Conservation (phyloP, 2,888 invertebrate species). For the Nipponacmea schrenckii region DNA sequence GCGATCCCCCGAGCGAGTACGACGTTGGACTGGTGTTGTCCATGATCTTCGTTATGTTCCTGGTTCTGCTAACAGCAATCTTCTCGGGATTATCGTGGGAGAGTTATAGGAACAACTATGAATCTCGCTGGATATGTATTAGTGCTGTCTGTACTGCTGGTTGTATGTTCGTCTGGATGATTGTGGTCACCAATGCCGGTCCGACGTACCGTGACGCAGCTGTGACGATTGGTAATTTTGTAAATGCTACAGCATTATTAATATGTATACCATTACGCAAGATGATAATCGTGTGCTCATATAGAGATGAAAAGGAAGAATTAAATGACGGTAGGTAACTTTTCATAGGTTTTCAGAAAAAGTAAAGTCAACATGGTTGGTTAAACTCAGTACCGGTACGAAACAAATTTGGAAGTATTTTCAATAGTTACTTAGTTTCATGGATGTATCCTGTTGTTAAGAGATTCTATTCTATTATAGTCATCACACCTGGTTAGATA, state of each 20-base stretch:
- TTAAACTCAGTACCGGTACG: no score
- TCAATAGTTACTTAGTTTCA: no score
- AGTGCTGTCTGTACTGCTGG: constrained; percentile 57
- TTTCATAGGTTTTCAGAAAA: no score
- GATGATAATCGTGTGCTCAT: constrained; percentile 51
- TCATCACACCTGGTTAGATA: no score
- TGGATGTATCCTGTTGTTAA: no score
- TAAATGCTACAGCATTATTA: constrained; percentile 66
- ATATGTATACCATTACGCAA: constrained; percentile 67
- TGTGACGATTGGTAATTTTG: constrained; percentile 67
- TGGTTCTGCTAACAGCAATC: constrained; percentile 65
- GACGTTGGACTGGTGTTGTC: constrained; percentile 67
- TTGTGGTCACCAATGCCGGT: constrained; percentile 63
- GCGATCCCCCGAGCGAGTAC: constrained; percentile 56
- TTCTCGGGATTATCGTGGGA: constrained; percentile 68
- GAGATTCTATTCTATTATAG: no score
- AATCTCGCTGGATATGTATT: constrained; percentile 67
- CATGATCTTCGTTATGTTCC: constrained; percentile 67
- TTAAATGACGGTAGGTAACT: constrained; percentile 16
- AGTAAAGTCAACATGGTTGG: no score
- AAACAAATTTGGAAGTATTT: no score
- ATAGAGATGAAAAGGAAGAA: constrained; percentile 40
- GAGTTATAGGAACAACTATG: constrained; percentile 65
- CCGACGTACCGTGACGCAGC: constrained; percentile 62
- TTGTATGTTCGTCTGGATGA: constrained; percentile 68